Conservation (phyloP, 2,797 vertebrate species). For the Hoplostethus mediterraneus region DNA sequence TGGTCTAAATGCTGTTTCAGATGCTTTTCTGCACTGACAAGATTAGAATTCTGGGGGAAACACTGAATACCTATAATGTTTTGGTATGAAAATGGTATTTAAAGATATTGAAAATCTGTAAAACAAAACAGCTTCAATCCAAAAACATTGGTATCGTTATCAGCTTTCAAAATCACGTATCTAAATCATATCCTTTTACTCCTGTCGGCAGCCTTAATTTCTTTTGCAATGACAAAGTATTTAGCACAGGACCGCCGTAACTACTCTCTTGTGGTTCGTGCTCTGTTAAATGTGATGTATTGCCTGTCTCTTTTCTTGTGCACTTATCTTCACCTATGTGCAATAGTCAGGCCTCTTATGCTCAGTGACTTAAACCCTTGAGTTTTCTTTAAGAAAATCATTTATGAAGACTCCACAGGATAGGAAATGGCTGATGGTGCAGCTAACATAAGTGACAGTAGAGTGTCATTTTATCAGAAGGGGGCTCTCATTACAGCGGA, state of each 20-base stretch:
- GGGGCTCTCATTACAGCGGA: constrained; percentile 39
- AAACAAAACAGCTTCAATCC: not conserved
- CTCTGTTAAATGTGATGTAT: constrained; percentile 25
- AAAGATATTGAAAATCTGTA: no score
- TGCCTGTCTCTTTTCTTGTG: not conserved
- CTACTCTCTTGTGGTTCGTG: not conserved
- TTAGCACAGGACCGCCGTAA: not conserved
- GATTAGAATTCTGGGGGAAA: no score
- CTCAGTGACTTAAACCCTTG: not conserved
- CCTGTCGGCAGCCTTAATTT: not conserved
- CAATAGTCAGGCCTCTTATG: constrained; percentile 1
- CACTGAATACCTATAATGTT: no score
- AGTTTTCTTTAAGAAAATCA: not conserved
- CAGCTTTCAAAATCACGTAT: no score
- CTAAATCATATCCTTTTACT: no score
- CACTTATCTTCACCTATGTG: constrained; percentile 6
- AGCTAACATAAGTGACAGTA: constrained; percentile 17
- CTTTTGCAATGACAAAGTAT: not conserved
- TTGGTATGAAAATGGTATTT: no score
- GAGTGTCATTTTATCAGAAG: constrained; percentile 48
- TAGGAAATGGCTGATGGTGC: constrained; percentile 36
- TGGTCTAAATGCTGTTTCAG: no score
- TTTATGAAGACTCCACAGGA: constrained; percentile 25
- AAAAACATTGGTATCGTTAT: no score
- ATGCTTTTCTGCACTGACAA: no score